These are phyloP conservation scores for Hydropotes inermis DNA, from an alignment of 2,113 vertebrate species.

Conservation along the genomic window DNA sequence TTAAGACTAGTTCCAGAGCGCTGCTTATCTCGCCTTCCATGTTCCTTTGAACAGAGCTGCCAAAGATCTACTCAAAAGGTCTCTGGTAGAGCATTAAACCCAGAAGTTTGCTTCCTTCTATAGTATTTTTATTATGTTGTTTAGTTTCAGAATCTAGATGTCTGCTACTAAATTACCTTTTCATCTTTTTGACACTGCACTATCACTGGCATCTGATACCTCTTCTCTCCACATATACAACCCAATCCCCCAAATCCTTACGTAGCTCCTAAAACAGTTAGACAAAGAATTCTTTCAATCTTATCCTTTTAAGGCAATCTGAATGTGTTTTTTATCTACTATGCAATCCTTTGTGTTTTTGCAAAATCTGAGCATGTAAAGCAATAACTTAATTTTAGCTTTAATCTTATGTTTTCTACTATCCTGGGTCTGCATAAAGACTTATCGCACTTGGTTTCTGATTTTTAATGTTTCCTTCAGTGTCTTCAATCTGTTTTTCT, in stretches of 20 bases:
- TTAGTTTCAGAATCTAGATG: not conserved
- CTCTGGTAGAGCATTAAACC: not conserved
- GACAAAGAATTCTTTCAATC: not conserved
- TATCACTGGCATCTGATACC: not conserved
- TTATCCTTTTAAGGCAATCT: not conserved
- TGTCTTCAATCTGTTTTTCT: not conserved
- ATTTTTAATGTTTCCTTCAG: not conserved
- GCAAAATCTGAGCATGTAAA: not conserved
- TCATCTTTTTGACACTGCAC: not conserved
- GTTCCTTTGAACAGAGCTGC: not conserved
- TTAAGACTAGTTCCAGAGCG: not conserved
- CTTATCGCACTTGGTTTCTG: not conserved
- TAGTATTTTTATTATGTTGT: not conserved
- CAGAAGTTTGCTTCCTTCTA: not conserved
- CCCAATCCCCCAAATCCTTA: not conserved
- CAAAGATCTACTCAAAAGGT: not conserved
- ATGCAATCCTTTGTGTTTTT: not conserved
- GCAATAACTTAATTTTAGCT: not conserved
- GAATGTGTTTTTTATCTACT: not conserved
- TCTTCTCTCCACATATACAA: not conserved
- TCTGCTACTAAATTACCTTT: not conserved
- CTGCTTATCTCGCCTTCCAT: not conserved
- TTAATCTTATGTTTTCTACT: not conserved
- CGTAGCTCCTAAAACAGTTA: not conserved
- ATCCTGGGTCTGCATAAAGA: not conserved